These are phyloP conservation scores for Gymnothorax reevesii DNA, from an alignment of 2,797 vertebrate genomes.

Conservation along the genomic window DNA sequence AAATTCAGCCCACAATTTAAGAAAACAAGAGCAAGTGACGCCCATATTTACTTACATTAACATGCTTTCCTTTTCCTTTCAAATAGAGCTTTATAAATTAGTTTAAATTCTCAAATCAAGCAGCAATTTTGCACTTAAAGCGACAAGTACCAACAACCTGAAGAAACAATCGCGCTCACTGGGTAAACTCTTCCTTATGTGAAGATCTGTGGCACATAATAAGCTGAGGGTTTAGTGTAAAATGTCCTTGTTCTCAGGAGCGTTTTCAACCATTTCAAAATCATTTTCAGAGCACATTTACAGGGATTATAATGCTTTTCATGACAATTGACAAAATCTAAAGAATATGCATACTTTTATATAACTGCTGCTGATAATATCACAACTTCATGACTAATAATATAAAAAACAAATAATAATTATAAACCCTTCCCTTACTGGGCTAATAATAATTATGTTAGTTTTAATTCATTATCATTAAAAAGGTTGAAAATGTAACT, in stretches of 20 bases:
- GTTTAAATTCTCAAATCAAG: conserved; percentile 39
- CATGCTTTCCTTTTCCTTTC: conserved; percentile 41
- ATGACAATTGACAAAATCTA: background rate
- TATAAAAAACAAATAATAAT: background rate
- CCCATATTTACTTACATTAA: conserved; percentile 41
- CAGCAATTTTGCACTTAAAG: conserved; percentile 45
- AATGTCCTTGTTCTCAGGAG: conserved; percentile 31
- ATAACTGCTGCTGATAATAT: background rate
- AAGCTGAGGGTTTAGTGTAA: conserved; percentile 43
- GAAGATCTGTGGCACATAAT: conserved; percentile 53
- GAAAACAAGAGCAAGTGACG: too few relatives aligned
- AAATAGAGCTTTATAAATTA: conserved; percentile 46
- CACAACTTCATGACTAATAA: background rate
- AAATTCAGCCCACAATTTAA: too few relatives aligned
- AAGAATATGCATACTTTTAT: background rate
- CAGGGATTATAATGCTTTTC: background rate
- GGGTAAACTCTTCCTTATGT: conserved; percentile 44
- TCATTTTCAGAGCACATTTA: background rate
- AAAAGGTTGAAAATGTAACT: too few relatives aligned
- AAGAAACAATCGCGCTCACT: conserved; percentile 49
- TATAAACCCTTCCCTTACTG: too few relatives aligned
- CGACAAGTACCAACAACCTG: conserved; percentile 38
- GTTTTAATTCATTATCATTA: too few relatives aligned
- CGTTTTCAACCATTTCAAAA: background rate
- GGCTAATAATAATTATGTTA: too few relatives aligned